Conservation (phyloP, 2,888 invertebrate genomes). For the Apoderus coryli region DNA sequence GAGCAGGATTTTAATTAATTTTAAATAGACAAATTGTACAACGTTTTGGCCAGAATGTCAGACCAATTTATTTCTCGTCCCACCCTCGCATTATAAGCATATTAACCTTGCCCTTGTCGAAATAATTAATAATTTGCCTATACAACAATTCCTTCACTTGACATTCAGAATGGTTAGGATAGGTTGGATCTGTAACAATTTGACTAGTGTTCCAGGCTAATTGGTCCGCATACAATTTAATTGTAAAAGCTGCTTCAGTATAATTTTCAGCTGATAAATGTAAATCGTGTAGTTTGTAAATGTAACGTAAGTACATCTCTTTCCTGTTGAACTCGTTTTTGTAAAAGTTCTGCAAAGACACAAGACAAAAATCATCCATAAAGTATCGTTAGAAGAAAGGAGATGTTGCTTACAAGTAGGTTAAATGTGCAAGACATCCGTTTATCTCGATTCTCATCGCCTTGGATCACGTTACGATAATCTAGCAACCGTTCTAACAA, state of each 20-base stretch:
- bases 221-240: conserved; percentile 86
- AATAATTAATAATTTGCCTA: conserved; percentile 78
- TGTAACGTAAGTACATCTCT: conserved; percentile 91
- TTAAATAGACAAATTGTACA: too few relatives aligned
- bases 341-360: conserved; percentile 71
- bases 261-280: conserved; percentile 86
- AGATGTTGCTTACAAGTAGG: conserved; percentile 49
- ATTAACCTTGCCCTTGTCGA: conserved; percentile 78
- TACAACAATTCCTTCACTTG: conserved; percentile 82
- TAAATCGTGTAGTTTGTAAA: conserved; percentile 85
- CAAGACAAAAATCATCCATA: conserved; percentile 3
- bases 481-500: conserved; percentile 79
- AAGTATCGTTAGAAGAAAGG: background rate
- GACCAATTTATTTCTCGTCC: too few relatives aligned
- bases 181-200: conserved; percentile 49
- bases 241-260: conserved; percentile 88
- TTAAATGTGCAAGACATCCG: conserved; percentile 95
- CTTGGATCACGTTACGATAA: conserved; percentile 89
- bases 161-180: conserved; percentile 70
- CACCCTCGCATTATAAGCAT: too few relatives aligned
- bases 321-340: conserved; percentile 90
- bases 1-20: too few relatives aligned
- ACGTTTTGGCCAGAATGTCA: too few relatives aligned
- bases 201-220: conserved; percentile 66
- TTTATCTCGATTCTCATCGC: conserved; percentile 89